Base-by-base conservation (phyloP, 2,113 vertebrate species). In the Saguinus imperator region DNA sequence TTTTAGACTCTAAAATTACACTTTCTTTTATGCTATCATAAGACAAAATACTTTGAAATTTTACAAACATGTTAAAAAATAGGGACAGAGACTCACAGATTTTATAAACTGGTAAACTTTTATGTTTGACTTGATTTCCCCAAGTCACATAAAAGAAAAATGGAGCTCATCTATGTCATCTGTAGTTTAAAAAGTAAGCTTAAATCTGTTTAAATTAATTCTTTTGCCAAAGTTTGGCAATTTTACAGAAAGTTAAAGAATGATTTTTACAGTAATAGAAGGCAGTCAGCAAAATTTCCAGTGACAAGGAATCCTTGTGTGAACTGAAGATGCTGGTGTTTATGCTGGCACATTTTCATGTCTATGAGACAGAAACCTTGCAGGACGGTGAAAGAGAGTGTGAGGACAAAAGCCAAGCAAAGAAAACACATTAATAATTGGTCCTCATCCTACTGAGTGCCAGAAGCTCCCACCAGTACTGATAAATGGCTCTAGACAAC, bases 401-500 rank as follows among this genome's bases (percentile, higher is more conserved):
- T 35, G 25, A n/a, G 4, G 18, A 40, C 29, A 21, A 73, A 16
- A 94, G 10, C n/a, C 37, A n/a, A 48, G 35, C n/a, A 82, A 76
- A 82, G 57, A 32, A 52, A 57, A 43, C 18, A 84, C n/a, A 52
- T 52, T 29, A 43, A 10, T 3, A n/a, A 18, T 2, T 6, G 43
- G 23, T 10, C 6, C 25, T 25, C 1, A 0, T 14, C 21, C 35
- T 45, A 3, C 32, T 14, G 4, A 4, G 4, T 43, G 29, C 14
- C 11, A 6, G 35, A 7, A 25, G 14, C 14, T 1, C 72, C 13
- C 2, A 7, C 32, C n/a, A 13, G 7, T 16, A 3, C 13, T 55
- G 32, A 57, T 12, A 10, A 2, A 18, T 8, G 0, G 1, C 12
- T 35, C 66, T 6, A 0, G 7, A 18, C 23, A 14, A 5, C 35